Base-by-base conservation (phyloP, 2,888 invertebrate species). In the Tinea trinotella region DNA sequence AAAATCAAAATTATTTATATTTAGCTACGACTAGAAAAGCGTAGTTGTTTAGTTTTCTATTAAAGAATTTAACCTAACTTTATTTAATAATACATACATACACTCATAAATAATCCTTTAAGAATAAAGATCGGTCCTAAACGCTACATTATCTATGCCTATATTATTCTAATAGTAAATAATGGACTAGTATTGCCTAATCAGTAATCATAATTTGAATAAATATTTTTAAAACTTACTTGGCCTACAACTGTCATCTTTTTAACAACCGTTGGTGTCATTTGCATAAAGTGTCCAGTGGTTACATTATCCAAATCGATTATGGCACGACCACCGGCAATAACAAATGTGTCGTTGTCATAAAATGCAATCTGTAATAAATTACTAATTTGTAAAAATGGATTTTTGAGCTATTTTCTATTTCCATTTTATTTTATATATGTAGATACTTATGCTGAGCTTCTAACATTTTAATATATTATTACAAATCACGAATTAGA, bases 231-330 rank as follows among this genome's bases (percentile, higher is more conserved):
- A 13, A n/a, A n/a, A 15, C 48, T 40, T 57, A 71, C 71, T 65
- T 71, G 66, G 19, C 64, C 57, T 15, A 59, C 53, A 1, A 67
- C 64, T 3, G 65, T 62, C 69, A 69, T 66, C 61, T 87, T 88
- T 67, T 87, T 88, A 56, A 82, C 67, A 10, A 78, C 55, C 1
- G 74, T 57, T 0, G 87, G 84, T 2, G 84, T 73, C 64, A 82
- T 71, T 60, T 77, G 76, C n/a, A 74, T 60, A 35, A 81, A 72
- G 60, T 87, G 86, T 2, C 67, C 67, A 58, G 87, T 62, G 3
- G 74, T 71, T 3, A 79, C 66, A 12, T 72, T 74, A 40, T 68
- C 64, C 60, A 88, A 63, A 62, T 89, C 88, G 24, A 87, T 63
- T 49, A 88, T 60, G 34, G 68, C 65, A 35, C 69, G 67, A 15